Conservation (phyloP, 2,113 vertebrate species). For the Corydoras sp. region DNA sequence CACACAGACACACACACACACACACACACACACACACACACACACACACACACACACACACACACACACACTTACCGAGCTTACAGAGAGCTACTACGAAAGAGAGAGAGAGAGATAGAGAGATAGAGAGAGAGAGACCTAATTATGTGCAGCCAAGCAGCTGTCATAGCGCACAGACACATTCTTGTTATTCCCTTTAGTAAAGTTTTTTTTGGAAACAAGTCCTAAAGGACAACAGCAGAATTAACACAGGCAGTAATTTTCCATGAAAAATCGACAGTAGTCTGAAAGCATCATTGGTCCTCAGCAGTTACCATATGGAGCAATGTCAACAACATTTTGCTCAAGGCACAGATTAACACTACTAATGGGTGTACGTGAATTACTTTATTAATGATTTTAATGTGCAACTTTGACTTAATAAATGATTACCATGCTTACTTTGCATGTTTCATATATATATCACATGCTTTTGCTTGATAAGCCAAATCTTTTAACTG, state of each 20-base stretch:
- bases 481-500: too few relatives aligned
- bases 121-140: slow-evolving; percentile 11
- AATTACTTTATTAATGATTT: background rate
- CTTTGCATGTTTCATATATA: too few relatives aligned
- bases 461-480: too few relatives aligned
- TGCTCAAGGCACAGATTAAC: background rate
- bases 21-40: background rate
- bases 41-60: too few relatives aligned
- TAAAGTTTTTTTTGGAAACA: slow-evolving; percentile 59
- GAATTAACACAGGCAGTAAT: slow-evolving; percentile 49
- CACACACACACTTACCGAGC: too few relatives aligned
- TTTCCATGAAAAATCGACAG: slow-evolving; percentile 13
- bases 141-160: slow-evolving; percentile 35
- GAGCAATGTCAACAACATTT: background rate
- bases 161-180: slow-evolving; percentile 42
- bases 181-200: slow-evolving; percentile 45
- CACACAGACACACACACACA: too few relatives aligned
- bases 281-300: background rate
- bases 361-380: background rate
- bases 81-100: too few relatives aligned
- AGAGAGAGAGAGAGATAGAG: slow-evolving; percentile 2
- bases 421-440: too few relatives aligned
- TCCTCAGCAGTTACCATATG: background rate
- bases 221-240: slow-evolving; percentile 46
- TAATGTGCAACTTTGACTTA: too few relatives aligned